These are phyloP conservation scores for Brachypalpus laphriformis DNA, from an alignment of 2,888 invertebrate species.

Conservation along the genomic window DNA sequence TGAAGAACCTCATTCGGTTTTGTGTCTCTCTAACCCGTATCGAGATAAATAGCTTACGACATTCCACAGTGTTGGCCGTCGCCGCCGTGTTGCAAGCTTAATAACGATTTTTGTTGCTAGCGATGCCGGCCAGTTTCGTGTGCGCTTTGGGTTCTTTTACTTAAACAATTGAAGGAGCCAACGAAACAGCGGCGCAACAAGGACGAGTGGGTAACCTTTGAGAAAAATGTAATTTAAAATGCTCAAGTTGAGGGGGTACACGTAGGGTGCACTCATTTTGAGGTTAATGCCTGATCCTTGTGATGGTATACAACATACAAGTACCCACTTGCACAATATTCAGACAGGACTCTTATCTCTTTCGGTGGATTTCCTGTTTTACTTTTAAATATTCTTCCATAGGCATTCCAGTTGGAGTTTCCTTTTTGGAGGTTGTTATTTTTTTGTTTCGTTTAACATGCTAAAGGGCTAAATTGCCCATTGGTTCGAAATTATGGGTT, in stretches of 20 bases:
- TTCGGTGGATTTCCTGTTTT: slow-evolving; percentile 63
- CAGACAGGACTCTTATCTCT: slow-evolving; percentile 60
- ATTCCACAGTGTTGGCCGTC: slow-evolving; percentile 52
- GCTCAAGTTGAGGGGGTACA: neutral
- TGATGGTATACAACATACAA: slow-evolving; percentile 21
- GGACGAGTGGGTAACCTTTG: slow-evolving; percentile 63
- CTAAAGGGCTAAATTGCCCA: slow-evolving; percentile 83
- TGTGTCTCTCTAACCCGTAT: slow-evolving; percentile 48
- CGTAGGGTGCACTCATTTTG: neutral
- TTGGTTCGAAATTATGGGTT: slow-evolving; percentile 83
- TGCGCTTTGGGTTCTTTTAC: neutral
- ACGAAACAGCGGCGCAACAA: slow-evolving; percentile 27
- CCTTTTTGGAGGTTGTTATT: slow-evolving; percentile 3
- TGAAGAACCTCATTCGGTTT: neutral
- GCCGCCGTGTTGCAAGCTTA: slow-evolving; percentile 39
- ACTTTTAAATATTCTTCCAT: slow-evolving; percentile 21
- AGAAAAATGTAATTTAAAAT: slow-evolving; percentile 60
- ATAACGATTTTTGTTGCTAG: slow-evolving; percentile 31
- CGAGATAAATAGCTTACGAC: slow-evolving; percentile 71
- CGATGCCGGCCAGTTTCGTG: slow-evolving; percentile 48
- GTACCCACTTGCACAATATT: slow-evolving; percentile 34
- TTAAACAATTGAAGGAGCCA: slow-evolving; percentile 57
- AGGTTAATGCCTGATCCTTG: slow-evolving; percentile 69
- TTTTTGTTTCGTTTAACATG: slow-evolving; percentile 76
- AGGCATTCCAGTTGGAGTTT: slow-evolving; percentile 18